Evolutionary conservation across 2,797 vertebrate species (phyloP), one percentile per base, ranked within the genome.

Genomic region (Liparis tanakae): DNA sequence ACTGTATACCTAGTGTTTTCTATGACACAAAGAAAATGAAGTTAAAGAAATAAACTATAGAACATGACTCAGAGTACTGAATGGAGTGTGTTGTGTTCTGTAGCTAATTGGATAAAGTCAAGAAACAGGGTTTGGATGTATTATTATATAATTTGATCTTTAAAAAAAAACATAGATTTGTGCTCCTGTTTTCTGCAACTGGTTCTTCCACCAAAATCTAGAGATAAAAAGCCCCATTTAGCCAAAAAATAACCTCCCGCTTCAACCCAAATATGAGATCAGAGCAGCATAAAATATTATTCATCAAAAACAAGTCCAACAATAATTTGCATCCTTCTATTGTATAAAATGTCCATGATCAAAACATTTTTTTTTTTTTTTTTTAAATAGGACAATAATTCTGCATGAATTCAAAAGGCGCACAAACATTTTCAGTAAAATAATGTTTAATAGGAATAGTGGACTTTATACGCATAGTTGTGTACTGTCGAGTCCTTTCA

Each of bases 391-490:
- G 46, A 74, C 48, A 66, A 37, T 39, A 22, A 70, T 36, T 70
- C 6, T 51, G n/a, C 33, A 55, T 39, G 51, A 66, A 58, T 70
- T 71, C 5, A 58, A 25, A 55, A 7, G 57, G 7, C 57, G 20
- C 62, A 64, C 54, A 79, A 79, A 39, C 18, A 14, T 76, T 76
- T 30, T 63, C 41, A 76, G 63, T 30, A 69, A 69, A 81, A 30
- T 17, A 67, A 61, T 10, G 14, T 7, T 61, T 30, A 18, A 61
- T 4, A 61, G 22, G 22, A 43, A 61, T 30, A 10, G 15, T 30
- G 10, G 46, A 61, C 57, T 77, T 78, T 66, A 60, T 76, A 65
- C 48, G 53, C n/a, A 63, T 63, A 73, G 65, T 84, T 81, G 78
- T 81, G 46, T 71, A 67, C 12, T 57, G 30, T 43, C 33, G 20